Evolutionary conservation across 2,797 vertebrate species (phyloP).

Genomic region (Sphenodon punctatus): DNA sequence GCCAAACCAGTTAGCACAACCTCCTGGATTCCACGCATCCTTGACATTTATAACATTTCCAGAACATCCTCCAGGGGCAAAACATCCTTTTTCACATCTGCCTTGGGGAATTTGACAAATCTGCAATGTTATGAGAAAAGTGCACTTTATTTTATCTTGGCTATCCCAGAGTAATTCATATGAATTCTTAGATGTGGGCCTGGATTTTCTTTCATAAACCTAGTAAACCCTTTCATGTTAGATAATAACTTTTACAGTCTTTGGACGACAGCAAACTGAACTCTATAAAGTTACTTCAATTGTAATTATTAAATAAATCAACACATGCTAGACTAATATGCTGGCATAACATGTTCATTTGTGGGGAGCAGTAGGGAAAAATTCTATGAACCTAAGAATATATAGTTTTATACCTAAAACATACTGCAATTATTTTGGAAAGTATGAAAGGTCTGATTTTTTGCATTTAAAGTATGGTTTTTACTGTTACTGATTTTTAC

Average conservation of each 20-base stretch:
- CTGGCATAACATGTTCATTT: neutral
- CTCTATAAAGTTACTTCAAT: neutral
- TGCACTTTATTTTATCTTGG: neutral
- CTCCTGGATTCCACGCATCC: neutral
- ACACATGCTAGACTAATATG: neutral
- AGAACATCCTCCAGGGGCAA: constrained; percentile 4
- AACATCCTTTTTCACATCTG: neutral
- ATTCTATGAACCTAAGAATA: neutral
- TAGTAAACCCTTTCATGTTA: neutral
- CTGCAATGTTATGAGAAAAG: neutral
- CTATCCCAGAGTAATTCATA: neutral
- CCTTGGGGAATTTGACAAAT: neutral
- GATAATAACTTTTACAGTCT: neutral
- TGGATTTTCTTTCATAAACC: neutral
- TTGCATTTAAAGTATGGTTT: neutral
- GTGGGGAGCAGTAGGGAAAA: neutral
- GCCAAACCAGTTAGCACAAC: neutral
- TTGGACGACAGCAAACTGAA: neutral
- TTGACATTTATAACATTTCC: neutral
- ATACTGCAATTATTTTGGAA: neutral
- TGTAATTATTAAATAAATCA: neutral
- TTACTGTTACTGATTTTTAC: neutral
- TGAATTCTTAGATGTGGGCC: neutral
- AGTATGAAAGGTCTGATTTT: neutral
- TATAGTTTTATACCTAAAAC: neutral